phyloP scores from a whole-genome alignment of 2,888 invertebrate genomes.

The Palloptera scutellata region DNA sequence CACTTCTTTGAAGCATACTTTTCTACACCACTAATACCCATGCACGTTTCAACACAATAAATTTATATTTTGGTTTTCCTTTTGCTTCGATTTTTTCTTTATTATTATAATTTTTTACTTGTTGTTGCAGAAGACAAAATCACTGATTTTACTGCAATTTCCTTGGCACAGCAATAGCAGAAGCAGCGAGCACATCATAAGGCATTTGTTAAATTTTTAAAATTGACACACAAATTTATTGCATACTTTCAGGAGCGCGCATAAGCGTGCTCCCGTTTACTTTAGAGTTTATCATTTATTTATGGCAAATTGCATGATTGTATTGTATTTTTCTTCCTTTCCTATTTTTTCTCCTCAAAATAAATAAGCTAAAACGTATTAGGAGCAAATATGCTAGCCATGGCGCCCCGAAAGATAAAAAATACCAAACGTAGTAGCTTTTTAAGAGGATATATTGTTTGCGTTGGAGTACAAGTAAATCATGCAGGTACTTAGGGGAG shows the following conservation, averaged over 20 bases:
- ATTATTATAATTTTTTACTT: constrained; percentile 1
- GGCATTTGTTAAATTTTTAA: constrained; percentile 27
- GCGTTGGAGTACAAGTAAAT: no score
- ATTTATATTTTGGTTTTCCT: constrained; percentile 7
- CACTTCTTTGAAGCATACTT: no score
- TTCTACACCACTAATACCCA: neutral
- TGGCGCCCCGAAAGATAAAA: no score
- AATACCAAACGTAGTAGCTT: no score
- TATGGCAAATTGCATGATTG: constrained; percentile 29
- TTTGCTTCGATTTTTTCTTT: neutral
- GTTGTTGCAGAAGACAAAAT: neutral
- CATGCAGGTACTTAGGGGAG: no score
- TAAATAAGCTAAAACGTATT: no score
- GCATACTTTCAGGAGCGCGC: constrained; percentile 10
- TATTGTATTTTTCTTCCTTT: neutral
- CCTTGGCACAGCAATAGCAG: neutral
- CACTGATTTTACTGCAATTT: constrained; percentile 8
- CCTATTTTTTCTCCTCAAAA: no score
- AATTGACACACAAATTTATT: constrained; percentile 29
- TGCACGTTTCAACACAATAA: constrained; percentile 10
- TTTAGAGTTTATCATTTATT: constrained; percentile 23
- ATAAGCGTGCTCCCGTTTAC: neutral
- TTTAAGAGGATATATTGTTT: no score
- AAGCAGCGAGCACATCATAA: constrained; percentile 2
- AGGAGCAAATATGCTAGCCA: no score